These are phyloP conservation scores for Strigamia crassipes DNA, from an alignment of 2,888 invertebrate species.

Conservation along the genomic window DNA sequence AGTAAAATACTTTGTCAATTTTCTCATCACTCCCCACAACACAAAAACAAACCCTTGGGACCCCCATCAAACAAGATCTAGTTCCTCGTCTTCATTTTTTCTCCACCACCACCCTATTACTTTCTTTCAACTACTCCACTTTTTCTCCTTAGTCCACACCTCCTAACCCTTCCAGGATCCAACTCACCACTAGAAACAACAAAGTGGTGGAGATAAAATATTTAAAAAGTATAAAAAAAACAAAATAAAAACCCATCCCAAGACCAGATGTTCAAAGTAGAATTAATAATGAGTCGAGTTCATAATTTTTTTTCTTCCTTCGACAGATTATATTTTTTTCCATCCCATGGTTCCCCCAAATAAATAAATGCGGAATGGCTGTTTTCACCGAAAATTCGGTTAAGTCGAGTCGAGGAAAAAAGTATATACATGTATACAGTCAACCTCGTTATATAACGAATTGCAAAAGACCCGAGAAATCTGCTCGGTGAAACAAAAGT, in stretches of 20 bases:
- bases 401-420: no score
- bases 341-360: neutral
- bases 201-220: no score
- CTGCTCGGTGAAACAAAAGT: no score
- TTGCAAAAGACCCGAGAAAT: no score
- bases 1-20: conserved; percentile 31
- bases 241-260: neutral
- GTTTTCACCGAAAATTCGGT: no score
- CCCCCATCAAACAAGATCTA: neutral
- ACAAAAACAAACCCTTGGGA: conserved; percentile 34
- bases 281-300: conserved; percentile 23
- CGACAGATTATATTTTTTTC: no score
- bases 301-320: no score
- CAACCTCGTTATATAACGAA: no score
- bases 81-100: neutral
- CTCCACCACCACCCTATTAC: neutral
- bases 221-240: neutral
- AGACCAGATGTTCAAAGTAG: neutral
- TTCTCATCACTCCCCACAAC: conserved; percentile 3
- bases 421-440: no score
- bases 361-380: neutral
- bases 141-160: neutral
- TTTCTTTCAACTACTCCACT: neutral
- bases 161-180: neutral
- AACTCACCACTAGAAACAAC: no score